Base-by-base conservation (phyloP, 2,888 invertebrate species). In the Lordiphosa fenestrarum region DNA sequence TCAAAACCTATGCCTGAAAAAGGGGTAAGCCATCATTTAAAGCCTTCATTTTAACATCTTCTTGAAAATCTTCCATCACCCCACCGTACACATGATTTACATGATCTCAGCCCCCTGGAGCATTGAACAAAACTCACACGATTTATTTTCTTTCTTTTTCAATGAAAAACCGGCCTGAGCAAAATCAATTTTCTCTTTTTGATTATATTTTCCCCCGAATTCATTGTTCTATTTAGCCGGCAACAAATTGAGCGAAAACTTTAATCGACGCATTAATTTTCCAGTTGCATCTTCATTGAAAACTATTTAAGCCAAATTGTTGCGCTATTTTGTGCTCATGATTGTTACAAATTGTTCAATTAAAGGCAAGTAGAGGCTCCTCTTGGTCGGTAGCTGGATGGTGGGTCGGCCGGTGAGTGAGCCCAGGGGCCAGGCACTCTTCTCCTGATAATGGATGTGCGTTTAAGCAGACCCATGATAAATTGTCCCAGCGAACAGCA, bases 341-440 rank as follows among this genome's bases (percentile, higher is more conserved):
- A 84, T 84, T 81, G 83, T 82, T 81, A 82, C 81, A 81, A 81
- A 84, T 81, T 84, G 82, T 81, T 82, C 84, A 84, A 81, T 84
- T 81, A 84, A 77, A 74, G 82, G 80, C 74, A 74, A 69, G 65
- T 67, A 69, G 49, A 15, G 50, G 51, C 53, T 53, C 38, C 30
- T 9, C 54, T 40, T 53, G 56, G 63, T 37, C 49, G 23, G 23
- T 19, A 50, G 30, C 42, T 7, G 40, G 30, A 10, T n/a, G 10
- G 13, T 37, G 21, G 30, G 19, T 19, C 33, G 9, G 4, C 39
- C 38, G 30, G 15, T 33, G 46, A n/a, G 5, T 33, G 35, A 44
- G 47, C 36, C 49, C 35, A 54, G 55, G n/a, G 44, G 56, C 44
- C 23, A n/a, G 10, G 12, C 10, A 21, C 39, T 35, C 39, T 36